phyloP scores from a whole-genome alignment of 2,888 invertebrate species.

The Scelioninae gen. 1 region DNA sequence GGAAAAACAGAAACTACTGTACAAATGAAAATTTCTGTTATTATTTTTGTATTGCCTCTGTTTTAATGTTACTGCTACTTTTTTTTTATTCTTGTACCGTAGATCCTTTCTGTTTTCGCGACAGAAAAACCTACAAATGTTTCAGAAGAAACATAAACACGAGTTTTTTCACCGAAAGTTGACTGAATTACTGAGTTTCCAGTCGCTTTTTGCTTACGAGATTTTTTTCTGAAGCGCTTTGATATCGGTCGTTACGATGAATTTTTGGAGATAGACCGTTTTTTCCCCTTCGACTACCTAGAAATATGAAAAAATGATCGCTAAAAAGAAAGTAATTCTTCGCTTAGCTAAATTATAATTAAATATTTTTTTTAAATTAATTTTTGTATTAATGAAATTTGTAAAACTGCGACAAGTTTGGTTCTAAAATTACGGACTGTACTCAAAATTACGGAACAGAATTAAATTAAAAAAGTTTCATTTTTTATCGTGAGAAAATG shows the following conservation, averaged over 20 bases:
- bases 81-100: not conserved
- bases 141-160: no score
- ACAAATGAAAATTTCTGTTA: conserved; percentile 10
- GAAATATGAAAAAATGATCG: conserved; percentile 40
- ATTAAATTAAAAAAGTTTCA: not conserved
- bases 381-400: not conserved
- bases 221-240: conserved; percentile 37
- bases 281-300: not conserved
- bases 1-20: not conserved
- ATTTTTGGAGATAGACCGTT: not conserved
- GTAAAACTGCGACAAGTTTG: not conserved
- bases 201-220: not conserved
- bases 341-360: not conserved
- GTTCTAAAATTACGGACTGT: not conserved
- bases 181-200: no score
- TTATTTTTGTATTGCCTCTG: conserved; percentile 10
- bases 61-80: conserved; percentile 6
- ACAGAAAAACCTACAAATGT: no score
- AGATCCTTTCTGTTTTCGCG: no score
- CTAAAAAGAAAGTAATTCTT: conserved; percentile 5
- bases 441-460: not conserved
- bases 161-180: no score
- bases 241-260: conserved; percentile 48
- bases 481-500: no score
- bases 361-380: not conserved